Conservation (phyloP, 2,888 invertebrate genomes). For the Sphecodes monilicornis region DNA sequence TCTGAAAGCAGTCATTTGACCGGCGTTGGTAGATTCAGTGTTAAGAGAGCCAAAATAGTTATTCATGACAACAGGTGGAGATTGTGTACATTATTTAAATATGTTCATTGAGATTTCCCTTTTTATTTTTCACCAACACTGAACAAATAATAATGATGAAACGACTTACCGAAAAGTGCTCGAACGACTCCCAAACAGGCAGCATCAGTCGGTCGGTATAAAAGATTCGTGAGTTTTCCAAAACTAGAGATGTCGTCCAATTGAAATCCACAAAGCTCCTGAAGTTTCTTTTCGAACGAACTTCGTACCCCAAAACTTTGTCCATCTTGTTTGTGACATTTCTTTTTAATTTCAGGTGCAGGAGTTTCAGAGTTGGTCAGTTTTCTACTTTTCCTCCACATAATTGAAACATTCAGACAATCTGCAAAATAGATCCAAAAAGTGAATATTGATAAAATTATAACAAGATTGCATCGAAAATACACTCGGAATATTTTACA, state of each 20-base stretch:
- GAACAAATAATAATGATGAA: neutral
- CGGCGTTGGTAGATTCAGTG: too few species aligned
- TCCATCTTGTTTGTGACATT: neutral
- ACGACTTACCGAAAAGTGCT: constrained; percentile 91
- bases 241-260: constrained; percentile 79
- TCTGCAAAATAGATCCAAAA: neutral
- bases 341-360: neutral
- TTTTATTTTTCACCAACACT: neutral
- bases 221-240: constrained; percentile 85
- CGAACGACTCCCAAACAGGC: constrained; percentile 92
- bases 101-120: too few species aligned
- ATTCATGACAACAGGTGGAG: too few species aligned
- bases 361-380: neutral
- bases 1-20: too few species aligned
- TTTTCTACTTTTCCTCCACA: constrained; percentile 37
- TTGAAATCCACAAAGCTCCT: constrained; percentile 73
- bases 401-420: constrained; percentile 21
- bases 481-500: neutral
- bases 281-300: constrained; percentile 55
- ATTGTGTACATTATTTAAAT: too few species aligned
- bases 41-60: too few species aligned
- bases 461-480: neutral
- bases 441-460: neutral
- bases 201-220: constrained; percentile 90
- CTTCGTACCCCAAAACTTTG: neutral